Conservation (phyloP, 2,113 vertebrate species). For the Ondatra zibethicus region DNA sequence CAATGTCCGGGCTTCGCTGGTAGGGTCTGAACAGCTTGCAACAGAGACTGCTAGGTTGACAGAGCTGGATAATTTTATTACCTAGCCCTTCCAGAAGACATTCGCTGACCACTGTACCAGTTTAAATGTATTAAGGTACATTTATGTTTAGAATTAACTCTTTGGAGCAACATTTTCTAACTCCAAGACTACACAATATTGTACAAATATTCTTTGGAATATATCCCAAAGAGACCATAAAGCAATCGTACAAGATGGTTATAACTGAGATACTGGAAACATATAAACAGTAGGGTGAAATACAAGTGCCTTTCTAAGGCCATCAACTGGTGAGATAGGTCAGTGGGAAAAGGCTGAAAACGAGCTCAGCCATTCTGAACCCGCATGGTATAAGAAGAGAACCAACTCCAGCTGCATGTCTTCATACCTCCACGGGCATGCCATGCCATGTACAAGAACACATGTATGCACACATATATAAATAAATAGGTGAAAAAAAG, state of each 20-base stretch:
- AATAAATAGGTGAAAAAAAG: neutral
- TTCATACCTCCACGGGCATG: neutral
- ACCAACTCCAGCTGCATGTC: neutral
- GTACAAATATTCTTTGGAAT: neutral
- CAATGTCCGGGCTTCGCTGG: neutral
- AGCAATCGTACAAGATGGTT: neutral
- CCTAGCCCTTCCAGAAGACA: neutral
- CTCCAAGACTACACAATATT: neutral
- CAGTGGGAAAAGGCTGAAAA: neutral
- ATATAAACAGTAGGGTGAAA: neutral
- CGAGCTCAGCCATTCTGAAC: neutral
- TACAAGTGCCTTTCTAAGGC: neutral
- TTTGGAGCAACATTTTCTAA: conserved; percentile 15
- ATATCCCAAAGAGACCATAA: neutral
- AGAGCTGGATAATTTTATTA: neutral
- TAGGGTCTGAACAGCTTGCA: neutral
- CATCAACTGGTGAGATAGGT: neutral
- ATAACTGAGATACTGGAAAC: conserved; percentile 12
- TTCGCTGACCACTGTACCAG: neutral
- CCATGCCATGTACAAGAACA: neutral
- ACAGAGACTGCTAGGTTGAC: neutral
- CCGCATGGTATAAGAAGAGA: neutral
- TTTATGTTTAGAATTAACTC: conserved; percentile 1
- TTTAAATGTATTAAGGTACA: conserved; percentile 29
- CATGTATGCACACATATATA: neutral